Base-by-base conservation (phyloP, 2,113 vertebrate species). In the Actenoides lindsayi region DNA sequence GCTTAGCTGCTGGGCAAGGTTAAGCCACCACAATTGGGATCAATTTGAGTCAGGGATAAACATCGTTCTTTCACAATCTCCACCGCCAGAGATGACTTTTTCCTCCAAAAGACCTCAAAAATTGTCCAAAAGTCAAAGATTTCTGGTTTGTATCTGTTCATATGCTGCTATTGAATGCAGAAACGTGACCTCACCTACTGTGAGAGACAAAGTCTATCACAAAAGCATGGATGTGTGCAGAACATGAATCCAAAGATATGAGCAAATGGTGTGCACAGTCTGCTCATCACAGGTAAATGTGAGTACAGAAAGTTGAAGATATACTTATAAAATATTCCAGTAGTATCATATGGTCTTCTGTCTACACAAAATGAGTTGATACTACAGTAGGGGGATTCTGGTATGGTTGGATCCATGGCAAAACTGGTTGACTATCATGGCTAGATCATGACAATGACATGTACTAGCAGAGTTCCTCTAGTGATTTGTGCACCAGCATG, bases 151-250 rank as follows among this genome's bases (percentile, higher is more conserved):
- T n/a, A 16, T 46, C 28, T 83, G 31, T 20, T 80, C 23, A 37
- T 14, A 11, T 50, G 12, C 19, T 51, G 8, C 35, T 89, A 23
- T 60, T 35, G 10, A 80, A 64, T 35, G 31, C 11, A 73, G 24
- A 20, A 69, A 44, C 1, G 2, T 6, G 18, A 62, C 18, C 27
- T 76, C 39, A 64, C 0, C 18, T 78, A 27, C 16, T 25, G 17
- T 1, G 15, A 30, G 35, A 79, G 6, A 46, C 11, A n/a, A 48
- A 48, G 21, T 13, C 24, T 57, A 54, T 15, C 14, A 20, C 4
- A 1, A 44, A 65, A 83, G 1, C 0, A 1, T 25, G 54, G 20
- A 44, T 30, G 16, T 13, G 8, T 14, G 9, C 19, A 73, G 23
- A 65, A 48, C 1, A 11, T 48, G 17, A 69, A 69, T 39, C 13